These are phyloP conservation scores for Acronicta aceris DNA, from an alignment of 2,888 invertebrate species.

Conservation along the genomic window DNA sequence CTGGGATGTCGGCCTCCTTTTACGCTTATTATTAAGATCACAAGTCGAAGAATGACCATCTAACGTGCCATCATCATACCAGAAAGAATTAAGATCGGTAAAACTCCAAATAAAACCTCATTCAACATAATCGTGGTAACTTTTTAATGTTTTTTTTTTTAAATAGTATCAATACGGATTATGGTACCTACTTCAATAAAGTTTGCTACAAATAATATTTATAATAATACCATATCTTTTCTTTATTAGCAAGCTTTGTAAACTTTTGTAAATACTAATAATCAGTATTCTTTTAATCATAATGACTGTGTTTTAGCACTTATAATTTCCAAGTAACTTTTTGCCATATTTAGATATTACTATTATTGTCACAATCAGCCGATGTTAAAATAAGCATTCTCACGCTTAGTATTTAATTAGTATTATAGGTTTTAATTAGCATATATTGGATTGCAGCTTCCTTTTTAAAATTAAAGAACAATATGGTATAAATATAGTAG, in stretches of 20 bases:
- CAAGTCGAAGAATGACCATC: too few species aligned
- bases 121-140: slow-evolving; percentile 26
- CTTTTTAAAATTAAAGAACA: neutral
- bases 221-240: too few species aligned
- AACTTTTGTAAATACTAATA: slow-evolving; percentile 8
- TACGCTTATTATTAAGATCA: neutral
- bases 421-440: slow-evolving; percentile 4
- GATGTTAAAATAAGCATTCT: slow-evolving; percentile 5
- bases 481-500: too few species aligned
- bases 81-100: neutral
- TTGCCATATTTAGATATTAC: slow-evolving; percentile 30
- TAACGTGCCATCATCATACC: neutral
- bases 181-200: slow-evolving; percentile 1
- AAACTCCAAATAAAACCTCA: neutral
- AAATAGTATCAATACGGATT: slow-evolving; percentile 9
- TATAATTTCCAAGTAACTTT: slow-evolving; percentile 17
- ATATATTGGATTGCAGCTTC: neutral
- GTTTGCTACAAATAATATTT: too few species aligned
- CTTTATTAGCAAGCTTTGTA: slow-evolving; percentile 11
- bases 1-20: too few species aligned
- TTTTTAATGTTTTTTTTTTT: neutral
- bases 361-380: slow-evolving; percentile 15
- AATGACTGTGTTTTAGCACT: slow-evolving; percentile 17
- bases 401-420: slow-evolving; percentile 15
- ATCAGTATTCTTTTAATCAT: slow-evolving; percentile 28